Evolutionary conservation across 2,113 vertebrate species (phyloP).

Genomic region (Apodemus speciosus): DNA sequence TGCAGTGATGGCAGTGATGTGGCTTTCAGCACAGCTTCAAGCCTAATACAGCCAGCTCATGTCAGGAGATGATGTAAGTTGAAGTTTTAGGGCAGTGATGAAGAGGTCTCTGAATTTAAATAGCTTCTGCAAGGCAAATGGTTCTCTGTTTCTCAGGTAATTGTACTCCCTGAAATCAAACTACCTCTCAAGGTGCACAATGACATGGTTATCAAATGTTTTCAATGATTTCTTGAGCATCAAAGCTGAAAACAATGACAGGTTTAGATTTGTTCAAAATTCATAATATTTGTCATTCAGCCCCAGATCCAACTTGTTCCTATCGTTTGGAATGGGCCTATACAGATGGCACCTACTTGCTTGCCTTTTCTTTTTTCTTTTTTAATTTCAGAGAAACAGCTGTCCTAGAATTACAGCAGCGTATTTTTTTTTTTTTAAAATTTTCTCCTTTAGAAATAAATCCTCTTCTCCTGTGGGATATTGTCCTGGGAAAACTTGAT

Average conservation of each 20-base stretch:
- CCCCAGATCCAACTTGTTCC: conserved; percentile 61
- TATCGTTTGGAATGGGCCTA: conserved; percentile 58
- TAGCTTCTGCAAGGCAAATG: conserved; percentile 67
- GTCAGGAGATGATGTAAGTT: conserved; percentile 51
- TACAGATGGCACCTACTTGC: conserved; percentile 70
- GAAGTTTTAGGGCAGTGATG: conserved; percentile 64
- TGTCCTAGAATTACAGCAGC: conserved; percentile 58
- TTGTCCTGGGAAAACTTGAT: conserved; percentile 54
- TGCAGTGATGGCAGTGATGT: not conserved
- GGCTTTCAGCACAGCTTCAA: conserved; percentile 9
- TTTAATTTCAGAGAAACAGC: conserved; percentile 23
- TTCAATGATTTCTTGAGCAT: conserved; percentile 69
- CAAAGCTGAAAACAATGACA: conserved; percentile 58
- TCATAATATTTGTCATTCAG: conserved; percentile 74
- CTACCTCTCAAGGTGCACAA: conserved; percentile 43
- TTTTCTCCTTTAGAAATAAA: conserved; percentile 57
- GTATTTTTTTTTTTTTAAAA: conserved; percentile 55
- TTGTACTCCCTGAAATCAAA: conserved; percentile 71
- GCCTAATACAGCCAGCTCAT: conserved; percentile 38
- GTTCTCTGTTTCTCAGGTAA: conserved; percentile 66
- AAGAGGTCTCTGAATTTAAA: conserved; percentile 70
- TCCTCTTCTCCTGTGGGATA: conserved; percentile 5
- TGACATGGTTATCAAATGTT: conserved; percentile 64
- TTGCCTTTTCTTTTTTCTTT: conserved; percentile 7
- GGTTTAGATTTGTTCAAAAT: conserved; percentile 75